Conservation (phyloP, 30 jellyfish, hydroid and myxozoan species). For the Aurelia coerulea region DNA sequence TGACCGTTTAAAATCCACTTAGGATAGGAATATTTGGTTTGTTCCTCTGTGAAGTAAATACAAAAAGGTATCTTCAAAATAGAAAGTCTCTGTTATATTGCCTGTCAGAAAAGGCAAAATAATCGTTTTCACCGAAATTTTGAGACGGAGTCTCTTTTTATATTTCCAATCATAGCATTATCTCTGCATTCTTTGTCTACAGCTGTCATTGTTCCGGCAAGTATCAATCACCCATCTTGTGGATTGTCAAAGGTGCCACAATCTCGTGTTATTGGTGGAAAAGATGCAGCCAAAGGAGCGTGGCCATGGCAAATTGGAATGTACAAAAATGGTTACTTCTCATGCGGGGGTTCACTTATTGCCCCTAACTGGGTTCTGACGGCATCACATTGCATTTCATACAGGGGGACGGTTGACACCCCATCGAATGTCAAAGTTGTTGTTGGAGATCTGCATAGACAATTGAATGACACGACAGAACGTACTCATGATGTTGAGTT, state of each 20-base stretch:
- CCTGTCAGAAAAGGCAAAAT: no score
- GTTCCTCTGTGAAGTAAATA: no score
- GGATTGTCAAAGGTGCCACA: constrained; percentile 56
- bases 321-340: constrained; percentile 13
- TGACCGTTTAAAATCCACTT: no score
- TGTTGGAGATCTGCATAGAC: constrained; percentile 44
- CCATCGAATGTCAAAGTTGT: constrained; percentile 13
- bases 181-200: no score
- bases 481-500: constrained; percentile 7
- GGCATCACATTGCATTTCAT: constrained; percentile 68
- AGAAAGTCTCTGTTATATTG: no score
- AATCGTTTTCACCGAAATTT: no score
- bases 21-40: no score
- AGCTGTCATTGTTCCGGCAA: constrained; percentile 4
- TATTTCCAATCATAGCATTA: no score
- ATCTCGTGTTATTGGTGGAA: constrained; percentile 54
- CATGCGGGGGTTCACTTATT: constrained; percentile 68
- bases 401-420: neutral
- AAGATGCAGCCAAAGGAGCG: constrained; percentile 68
- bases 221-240: constrained; percentile 43
- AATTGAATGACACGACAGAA: constrained; percentile 32
- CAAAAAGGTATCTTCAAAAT: no score
- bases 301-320: constrained; percentile 82
- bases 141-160: no score
- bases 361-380: constrained; percentile 77